Base-by-base conservation (phyloP, 2,888 invertebrate species). In the Eugnorisma glareosa region DNA sequence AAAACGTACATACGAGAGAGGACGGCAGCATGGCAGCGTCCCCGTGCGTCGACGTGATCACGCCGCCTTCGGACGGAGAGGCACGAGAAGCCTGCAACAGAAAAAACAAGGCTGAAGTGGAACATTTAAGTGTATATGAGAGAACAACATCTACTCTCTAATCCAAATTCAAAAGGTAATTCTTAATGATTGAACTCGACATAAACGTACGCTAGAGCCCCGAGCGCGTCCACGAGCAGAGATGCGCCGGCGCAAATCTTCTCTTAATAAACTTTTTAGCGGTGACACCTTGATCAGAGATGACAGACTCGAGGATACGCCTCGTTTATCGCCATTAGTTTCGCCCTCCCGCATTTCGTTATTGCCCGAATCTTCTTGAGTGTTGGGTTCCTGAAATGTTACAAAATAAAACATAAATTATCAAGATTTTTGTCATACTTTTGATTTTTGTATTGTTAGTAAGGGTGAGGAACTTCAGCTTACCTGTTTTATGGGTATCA, bases 401-500 rank as follows among this genome's bases (percentile, higher is more conserved):
- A 15, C 67, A 71, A 72, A 67, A 81, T 10, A 68, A 73, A 57
- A 10, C 24, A 68, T 57, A 35, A 63, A 15, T 67, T 2, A 24
- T 61, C 61, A 51, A 31, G 40, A 51, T 24, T 63, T 51, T 18
- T 18, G 15, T 21, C 18, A 21, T 31, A 31, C 10, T 31, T 61
- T 21, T 59, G 21, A 59, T 31, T 21, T 31, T 59, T 31, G 21
- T 21, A 18, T 61, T 61, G 35, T 11, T 61, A 18, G 64, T 4
- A 13, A 8, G 8, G n/a, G 40, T 64, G n/a, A 40, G 18, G 8
- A 64, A 64, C 4, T 40, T 40, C n/a, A 40, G 89, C 73, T 91
- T 91, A 97, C 97, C 97, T 98, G 98, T 94, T 98, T 98, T 87
- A 98, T 98, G 79, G 98, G 98, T 96, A 98, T 98, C 74, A 98